Conservation (phyloP, 1,140 invertebrate genomes). For the Pseudomyrmex sp. region DNA sequence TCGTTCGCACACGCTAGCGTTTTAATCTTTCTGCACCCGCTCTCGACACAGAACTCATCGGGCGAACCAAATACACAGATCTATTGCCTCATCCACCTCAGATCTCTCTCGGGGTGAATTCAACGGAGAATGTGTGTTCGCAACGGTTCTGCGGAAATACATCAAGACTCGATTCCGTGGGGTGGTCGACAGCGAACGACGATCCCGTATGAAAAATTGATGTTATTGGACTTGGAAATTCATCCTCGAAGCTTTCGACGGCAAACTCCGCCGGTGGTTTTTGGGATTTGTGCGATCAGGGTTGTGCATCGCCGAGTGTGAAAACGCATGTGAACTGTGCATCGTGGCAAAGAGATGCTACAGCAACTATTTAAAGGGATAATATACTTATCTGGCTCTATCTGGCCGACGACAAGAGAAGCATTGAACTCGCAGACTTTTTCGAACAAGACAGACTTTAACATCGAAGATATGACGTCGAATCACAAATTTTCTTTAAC, state of each 20-base stretch:
- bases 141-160: conserved; percentile 21
- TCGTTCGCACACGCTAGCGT: conserved; percentile 1
- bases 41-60: conserved; percentile 38
- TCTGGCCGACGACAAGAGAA: conserved; percentile 16
- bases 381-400: conserved; percentile 11
- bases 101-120: conserved; percentile 5
- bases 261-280: conserved; percentile 19
- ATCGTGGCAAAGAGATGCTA: not conserved
- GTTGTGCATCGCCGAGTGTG: conserved; percentile 6
- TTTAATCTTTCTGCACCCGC: conserved; percentile 25
- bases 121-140: not conserved
- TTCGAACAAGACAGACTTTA: not conserved
- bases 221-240: conserved; percentile 70
- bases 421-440: conserved; percentile 45
- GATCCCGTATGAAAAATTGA: conserved; percentile 71
- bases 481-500: conserved; percentile 1
- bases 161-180: conserved; percentile 23
- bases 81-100: conserved; percentile 3
- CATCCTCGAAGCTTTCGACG: conserved; percentile 56
- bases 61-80: not conserved
- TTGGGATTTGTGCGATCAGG: conserved; percentile 48
- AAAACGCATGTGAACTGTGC: conserved; percentile 25
- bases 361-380: conserved; percentile 27
- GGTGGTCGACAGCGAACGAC: conserved; percentile 33
- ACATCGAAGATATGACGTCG: not conserved